phyloP scores from a whole-genome alignment of 2,113 vertebrate genomes.

The Spea multiplicata region DNA sequence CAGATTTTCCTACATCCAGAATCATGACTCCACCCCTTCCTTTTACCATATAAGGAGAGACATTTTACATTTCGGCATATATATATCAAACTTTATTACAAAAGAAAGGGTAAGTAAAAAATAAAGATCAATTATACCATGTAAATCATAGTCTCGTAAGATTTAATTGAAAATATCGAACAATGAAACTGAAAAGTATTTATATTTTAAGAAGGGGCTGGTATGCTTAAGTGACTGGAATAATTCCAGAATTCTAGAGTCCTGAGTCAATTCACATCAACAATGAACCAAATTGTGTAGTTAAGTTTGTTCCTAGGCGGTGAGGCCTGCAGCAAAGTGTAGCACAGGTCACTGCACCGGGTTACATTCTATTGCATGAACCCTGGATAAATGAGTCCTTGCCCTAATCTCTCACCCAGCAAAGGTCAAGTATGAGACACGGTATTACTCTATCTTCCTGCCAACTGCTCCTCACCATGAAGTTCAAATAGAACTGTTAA shows the following conservation, averaged over 20 bases:
- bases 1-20: no score
- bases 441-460: constrained; percentile 65
- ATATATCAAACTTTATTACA: no score
- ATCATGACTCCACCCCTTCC: no score
- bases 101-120: no score
- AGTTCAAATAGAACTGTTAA: constrained; percentile 65
- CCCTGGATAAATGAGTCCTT: constrained; percentile 49
- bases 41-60: no score
- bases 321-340: constrained; percentile 4
- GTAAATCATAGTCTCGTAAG: no score
- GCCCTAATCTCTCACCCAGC: constrained; percentile 48
- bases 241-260: not conserved
- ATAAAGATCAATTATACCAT: no score
- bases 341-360: not conserved
- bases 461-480: constrained; percentile 59
- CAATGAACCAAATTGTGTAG: not conserved
- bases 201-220: no score
- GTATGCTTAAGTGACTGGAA: no score
- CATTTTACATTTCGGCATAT: no score
- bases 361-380: not conserved
- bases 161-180: no score
- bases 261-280: not conserved
- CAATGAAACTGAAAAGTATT: no score
- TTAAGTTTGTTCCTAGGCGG: not conserved
- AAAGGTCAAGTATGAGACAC: constrained; percentile 61